Base-by-base conservation (phyloP, 2,888 invertebrate species). In the Ormia ochracea region DNA sequence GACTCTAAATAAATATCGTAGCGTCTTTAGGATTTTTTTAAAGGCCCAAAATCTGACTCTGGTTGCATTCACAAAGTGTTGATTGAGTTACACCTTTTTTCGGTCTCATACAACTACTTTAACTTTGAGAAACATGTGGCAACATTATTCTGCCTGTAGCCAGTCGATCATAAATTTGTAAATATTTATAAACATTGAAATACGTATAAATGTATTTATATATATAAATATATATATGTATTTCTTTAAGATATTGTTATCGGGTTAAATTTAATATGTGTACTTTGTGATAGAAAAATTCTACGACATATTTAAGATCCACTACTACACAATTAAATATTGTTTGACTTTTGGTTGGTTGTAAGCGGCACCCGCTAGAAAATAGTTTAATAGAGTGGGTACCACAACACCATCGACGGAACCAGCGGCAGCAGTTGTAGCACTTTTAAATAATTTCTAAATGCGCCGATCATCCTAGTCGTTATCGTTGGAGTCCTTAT, bases 401-500 rank as follows among this genome's bases (percentile, higher is more conserved):
- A 54, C 59, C 63, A 63, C n/a, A n/a, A n/a, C n/a, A 52, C 59
- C 36, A 52, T 28, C 14, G 36, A 19, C 31, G 12, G 33, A 33
- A 58, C 36, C 33, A 45, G 45, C 41, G 63, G 41, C 33, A 12
- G 41, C n/a, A 41, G 78, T 63, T 65, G 54, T 43, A 52, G 66
- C 58, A 43, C 43, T 26, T 45, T 23, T 61, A n/a, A 66, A 72
- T 69, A 68, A 21, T 58, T 65, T 78, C 52, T 63, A 31, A 54
- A 36, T 65, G 65, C 70, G 75, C 70, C 70, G 76, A 80, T 80
- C 76, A 80, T 80, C 80, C 80, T 80, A 61, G 75, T 56, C 75
- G 80, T 80, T 80, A 80, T 80, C 80, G 41, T 80, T 68, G 58
- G 72, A 73, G 80, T 80, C 80, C 80, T 80, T 76, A 80, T 80